Evolutionary conservation across 2,888 invertebrate genomes (phyloP).

Genomic region (Philonicus albiceps): DNA sequence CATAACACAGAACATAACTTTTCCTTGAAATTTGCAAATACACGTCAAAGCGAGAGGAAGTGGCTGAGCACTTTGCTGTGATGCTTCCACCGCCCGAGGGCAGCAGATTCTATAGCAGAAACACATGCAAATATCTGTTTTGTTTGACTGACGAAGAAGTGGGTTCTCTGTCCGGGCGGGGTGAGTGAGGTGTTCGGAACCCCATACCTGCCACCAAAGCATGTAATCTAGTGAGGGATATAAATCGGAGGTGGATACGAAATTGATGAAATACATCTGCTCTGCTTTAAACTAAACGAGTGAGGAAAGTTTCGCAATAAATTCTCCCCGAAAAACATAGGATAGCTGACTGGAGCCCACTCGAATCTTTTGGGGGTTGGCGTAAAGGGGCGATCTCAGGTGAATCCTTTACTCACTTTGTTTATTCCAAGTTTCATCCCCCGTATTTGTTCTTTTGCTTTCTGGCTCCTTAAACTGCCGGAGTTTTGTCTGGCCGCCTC

Average conservation of each 20-base stretch:
- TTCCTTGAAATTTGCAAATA: constrained; percentile 24
- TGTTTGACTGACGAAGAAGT: constrained; percentile 10
- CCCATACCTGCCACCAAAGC: not conserved
- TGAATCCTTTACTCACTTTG: constrained; percentile 3
- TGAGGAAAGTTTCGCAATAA: constrained; percentile 48
- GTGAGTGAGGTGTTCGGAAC: not conserved
- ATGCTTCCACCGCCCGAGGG: not conserved
- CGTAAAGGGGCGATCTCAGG: constrained; percentile 1
- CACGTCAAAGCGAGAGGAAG: constrained; percentile 19
- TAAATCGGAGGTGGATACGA: constrained; percentile 48
- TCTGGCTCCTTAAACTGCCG: not conserved
- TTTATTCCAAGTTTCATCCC: constrained; percentile 22
- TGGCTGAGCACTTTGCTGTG: constrained; percentile 19
- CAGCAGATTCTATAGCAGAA: not conserved
- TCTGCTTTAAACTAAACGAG: constrained; percentile 48
- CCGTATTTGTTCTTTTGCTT: constrained; percentile 18
- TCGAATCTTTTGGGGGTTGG: not conserved
- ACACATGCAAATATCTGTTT: constrained; percentile 7
- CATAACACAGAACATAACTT: constrained; percentile 11
- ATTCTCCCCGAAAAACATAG: constrained; percentile 40
- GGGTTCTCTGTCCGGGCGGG: not conserved
- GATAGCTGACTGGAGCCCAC: not conserved
- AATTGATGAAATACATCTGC: constrained; percentile 49
- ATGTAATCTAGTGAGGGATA: constrained; percentile 28
- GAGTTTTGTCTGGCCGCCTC: not conserved